Conservation (phyloP, 2,888 invertebrate species). For the Polyommatus iphigenia region DNA sequence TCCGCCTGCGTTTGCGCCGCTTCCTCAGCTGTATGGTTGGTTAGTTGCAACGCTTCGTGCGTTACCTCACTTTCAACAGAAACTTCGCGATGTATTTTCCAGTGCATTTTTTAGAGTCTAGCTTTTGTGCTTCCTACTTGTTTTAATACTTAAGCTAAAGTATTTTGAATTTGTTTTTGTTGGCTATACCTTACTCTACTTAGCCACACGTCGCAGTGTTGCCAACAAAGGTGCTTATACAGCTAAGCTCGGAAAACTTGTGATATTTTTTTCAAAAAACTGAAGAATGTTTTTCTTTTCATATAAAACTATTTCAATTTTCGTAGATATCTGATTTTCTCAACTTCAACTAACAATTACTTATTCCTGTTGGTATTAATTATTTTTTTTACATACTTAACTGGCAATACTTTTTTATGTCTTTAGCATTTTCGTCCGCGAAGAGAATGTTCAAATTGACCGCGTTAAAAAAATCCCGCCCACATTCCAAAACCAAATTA, state of each 20-base stretch:
- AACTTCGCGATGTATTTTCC: slow-evolving; percentile 77
- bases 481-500: slow-evolving; percentile 11
- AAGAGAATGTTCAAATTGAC: not conserved
- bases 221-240: slow-evolving; percentile 10
- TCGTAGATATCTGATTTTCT: not conserved
- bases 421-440: no score
- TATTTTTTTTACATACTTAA: no score
- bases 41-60: slow-evolving; percentile 77
- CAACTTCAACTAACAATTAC: not conserved
- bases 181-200: slow-evolving; percentile 39
- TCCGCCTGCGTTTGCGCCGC: slow-evolving; percentile 44
- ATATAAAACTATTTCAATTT: not conserved
- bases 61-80: slow-evolving; percentile 76
- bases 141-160: slow-evolving; percentile 69
- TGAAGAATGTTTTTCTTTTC: not conserved
- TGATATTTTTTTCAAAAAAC: not conserved
- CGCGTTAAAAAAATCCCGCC: not conserved
- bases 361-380: no score
- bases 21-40: slow-evolving; percentile 70
- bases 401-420: no score
- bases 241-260: slow-evolving; percentile 5
- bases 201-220: slow-evolving; percentile 30
- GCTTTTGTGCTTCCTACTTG: slow-evolving; percentile 73
- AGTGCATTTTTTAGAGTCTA: slow-evolving; percentile 78
- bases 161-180: slow-evolving; percentile 52